phyloP scores from a whole-genome alignment of 2,888 invertebrate genomes.

The Leptopilina syphax region DNA sequence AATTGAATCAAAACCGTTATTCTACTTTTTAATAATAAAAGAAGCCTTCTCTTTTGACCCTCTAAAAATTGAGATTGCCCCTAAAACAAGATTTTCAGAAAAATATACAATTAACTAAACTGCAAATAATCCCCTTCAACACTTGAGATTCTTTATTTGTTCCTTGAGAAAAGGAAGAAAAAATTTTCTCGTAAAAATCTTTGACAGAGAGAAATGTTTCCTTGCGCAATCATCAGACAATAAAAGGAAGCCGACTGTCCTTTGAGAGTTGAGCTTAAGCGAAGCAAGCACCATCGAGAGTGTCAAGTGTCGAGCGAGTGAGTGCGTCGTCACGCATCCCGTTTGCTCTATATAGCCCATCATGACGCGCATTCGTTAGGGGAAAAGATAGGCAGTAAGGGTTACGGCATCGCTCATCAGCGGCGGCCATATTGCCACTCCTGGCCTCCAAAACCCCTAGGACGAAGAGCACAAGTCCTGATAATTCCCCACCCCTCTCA shows the following conservation, averaged over 20 bases:
- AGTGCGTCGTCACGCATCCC: constrained; percentile 28
- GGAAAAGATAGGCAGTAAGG: constrained; percentile 69
- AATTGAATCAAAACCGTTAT: too few relatives aligned
- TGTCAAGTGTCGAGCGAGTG: constrained; percentile 33
- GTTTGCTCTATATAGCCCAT: constrained; percentile 28
- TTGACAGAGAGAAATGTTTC: background rate
- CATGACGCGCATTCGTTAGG: constrained; percentile 44
- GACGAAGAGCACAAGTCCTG: constrained; percentile 69
- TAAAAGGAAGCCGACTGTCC: constrained; percentile 37
- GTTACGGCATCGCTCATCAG: constrained; percentile 76
- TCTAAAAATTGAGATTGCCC: too few relatives aligned
- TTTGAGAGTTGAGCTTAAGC: constrained; percentile 24
- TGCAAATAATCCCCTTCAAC: too few relatives aligned
- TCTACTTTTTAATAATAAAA: too few relatives aligned
- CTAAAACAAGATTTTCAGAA: too few relatives aligned
- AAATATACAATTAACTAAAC: too few relatives aligned
- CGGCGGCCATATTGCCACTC: constrained; percentile 75
- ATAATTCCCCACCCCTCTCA: constrained; percentile 70
- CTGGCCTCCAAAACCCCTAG: constrained; percentile 56
- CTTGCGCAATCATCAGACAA: constrained; percentile 28
- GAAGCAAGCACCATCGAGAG: constrained; percentile 31
- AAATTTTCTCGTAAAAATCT: constrained; percentile 3
- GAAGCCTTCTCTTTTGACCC: too few relatives aligned
- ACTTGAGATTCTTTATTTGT: too few relatives aligned
- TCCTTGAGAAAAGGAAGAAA: background rate